Evolutionary conservation across 2,888 invertebrate species (phyloP), one percentile per base, ranked within the genome.

Genomic region (Heliconius aoede): DNA sequence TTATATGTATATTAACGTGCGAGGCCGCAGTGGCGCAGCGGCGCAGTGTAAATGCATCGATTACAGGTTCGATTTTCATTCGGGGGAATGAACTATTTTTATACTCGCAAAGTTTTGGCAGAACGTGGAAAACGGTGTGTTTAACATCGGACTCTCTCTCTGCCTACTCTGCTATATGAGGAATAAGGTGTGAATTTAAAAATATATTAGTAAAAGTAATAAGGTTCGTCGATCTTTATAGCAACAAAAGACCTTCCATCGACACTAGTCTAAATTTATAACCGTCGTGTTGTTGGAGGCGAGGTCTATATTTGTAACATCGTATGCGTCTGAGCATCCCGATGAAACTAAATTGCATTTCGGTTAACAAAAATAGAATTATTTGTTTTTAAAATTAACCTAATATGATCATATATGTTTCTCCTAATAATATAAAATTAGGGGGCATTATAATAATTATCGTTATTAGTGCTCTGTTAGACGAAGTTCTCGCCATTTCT

Each of bases 281-380:
- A 75, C 36, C 46, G 55, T 73, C 78, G 76, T 65, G 73, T 76
- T 73, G 75, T 79, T 61, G 73, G 75, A 77, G 71, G 76, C 81
- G 85, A 86, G 58, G 51, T 89, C 89, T 89, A 89, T 86, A 87
- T 87, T 89, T 90, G 87, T 89, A 88, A 86, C 82, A 79, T 85
- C 84, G 87, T 86, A 86, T 82, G 86, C 85, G 90, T 88, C 90
- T 89, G 90, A 84, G 89, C 86, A 86, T 83, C 86, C 83, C 77
- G 76, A 36, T 71, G 73, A 55, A 76, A 76, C 78, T 78, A 78
- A 76, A 84, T 60, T 79, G 79, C 79, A 77, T 77, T 79, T 79
- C 40, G 75, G 74, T 64, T 73, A 77, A 77, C 69, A 26, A 32
- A 76, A 74, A 72, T 74, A 74, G 73, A 73, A 40, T 69, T 58